These are phyloP conservation scores for Standfussiana lucernea DNA, from an alignment of 2,888 invertebrate species.

Conservation along the genomic window DNA sequence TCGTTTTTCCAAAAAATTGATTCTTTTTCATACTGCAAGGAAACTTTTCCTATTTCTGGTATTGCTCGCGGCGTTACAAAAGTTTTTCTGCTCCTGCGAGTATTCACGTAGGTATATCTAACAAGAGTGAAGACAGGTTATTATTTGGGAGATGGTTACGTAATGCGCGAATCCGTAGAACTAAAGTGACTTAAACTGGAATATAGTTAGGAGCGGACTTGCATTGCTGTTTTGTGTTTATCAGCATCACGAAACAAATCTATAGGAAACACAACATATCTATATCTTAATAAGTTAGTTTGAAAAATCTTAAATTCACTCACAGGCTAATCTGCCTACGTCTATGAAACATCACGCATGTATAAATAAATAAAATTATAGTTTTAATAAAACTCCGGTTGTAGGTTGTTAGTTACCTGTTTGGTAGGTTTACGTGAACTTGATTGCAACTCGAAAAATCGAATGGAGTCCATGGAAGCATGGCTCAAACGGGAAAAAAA, in stretches of 20 bases:
- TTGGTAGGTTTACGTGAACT: neutral
- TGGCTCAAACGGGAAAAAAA: neutral
- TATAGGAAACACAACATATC: too few species aligned
- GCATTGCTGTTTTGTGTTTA: neutral
- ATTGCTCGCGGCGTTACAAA: neutral
- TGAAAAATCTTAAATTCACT: neutral
- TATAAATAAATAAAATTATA: neutral
- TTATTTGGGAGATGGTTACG: too few species aligned
- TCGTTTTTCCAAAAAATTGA: neutral
- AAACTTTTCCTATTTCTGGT: neutral
- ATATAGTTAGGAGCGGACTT: neutral
- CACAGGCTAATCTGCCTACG: neutral
- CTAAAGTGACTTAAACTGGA: too few species aligned
- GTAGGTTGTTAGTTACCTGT: neutral
- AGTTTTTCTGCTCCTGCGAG: neutral
- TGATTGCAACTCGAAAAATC: neutral
- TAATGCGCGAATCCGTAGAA: too few species aligned
- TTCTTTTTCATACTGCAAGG: neutral
- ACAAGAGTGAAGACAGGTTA: too few species aligned
- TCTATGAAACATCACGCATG: neutral
- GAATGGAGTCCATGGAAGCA: neutral
- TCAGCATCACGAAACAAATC: neutral
- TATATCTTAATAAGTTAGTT: neutral
- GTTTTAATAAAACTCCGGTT: neutral
- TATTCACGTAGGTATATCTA: too few species aligned